Percentiles rank a stretch among this genome's conserved stretches.
Conservation (phyloP, 2,888 invertebrate genomes). For the Napeogenes inachia region DNA sequence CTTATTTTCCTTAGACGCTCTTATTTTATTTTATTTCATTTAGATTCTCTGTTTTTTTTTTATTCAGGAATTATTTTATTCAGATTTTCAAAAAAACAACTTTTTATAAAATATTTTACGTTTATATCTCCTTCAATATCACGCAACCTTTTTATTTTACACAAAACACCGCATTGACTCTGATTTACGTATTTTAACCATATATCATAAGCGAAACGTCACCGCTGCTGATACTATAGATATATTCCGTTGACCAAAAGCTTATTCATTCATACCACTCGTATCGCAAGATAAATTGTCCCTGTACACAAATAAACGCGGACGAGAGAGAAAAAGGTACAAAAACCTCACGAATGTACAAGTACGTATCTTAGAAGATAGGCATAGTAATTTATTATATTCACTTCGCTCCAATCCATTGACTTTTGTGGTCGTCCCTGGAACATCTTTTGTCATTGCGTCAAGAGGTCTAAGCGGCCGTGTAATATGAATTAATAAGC, state of each 20-base stretch:
- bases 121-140: neutral
- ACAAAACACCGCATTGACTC: neutral
- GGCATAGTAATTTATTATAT: slow-evolving; percentile 73
- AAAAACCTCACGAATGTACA: slow-evolving; percentile 56
- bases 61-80: too few relatives aligned
- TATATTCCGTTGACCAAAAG: slow-evolving; percentile 40
- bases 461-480: slow-evolving; percentile 70
- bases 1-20: neutral
- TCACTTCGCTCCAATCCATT: slow-evolving; percentile 68
- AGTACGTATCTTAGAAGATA: slow-evolving; percentile 55
- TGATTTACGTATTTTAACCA: slow-evolving; percentile 3
- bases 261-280: slow-evolving; percentile 69
- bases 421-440: slow-evolving; percentile 67
- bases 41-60: too few relatives aligned
- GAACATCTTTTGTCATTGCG: slow-evolving; percentile 66
- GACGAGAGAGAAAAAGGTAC: slow-evolving; percentile 53
- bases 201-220: slow-evolving; percentile 8
- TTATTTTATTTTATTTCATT: too few relatives aligned
- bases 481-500: slow-evolving; percentile 78
- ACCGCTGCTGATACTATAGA: slow-evolving; percentile 16
- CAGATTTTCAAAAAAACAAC: too few relatives aligned
- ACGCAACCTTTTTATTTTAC: neutral
- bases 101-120: too few relatives aligned
- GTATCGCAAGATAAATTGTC: slow-evolving; percentile 73
- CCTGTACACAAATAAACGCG: slow-evolving; percentile 67